Evolutionary conservation across 2,113 vertebrate genomes (phyloP).

Genomic region (human): GRCh38 chr9:4142001-4142500

Average conservation of each 20-base stretch:
- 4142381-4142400: not conserved
- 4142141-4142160: not conserved
- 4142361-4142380: not conserved
- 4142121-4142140: not conserved
- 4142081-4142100: not conserved
- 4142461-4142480: not conserved
- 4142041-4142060: not conserved
- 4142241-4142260: slow-evolving; percentile 17
- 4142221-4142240: not conserved
- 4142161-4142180: not conserved
- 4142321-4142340: slow-evolving; percentile 4
- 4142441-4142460: not conserved
- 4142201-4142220: not conserved
- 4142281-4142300: not conserved
- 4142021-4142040: not conserved
- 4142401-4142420: not conserved
- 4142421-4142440: not conserved
- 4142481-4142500: not conserved
- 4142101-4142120: not conserved
- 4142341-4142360: not conserved
- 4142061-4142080: not conserved
- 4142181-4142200: not conserved
- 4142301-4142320: slow-evolving; percentile 8
- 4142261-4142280: slow-evolving; percentile 14
- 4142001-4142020: not conserved